Conservation (phyloP, 2,113 vertebrate species). For the Petromus typicus region DNA sequence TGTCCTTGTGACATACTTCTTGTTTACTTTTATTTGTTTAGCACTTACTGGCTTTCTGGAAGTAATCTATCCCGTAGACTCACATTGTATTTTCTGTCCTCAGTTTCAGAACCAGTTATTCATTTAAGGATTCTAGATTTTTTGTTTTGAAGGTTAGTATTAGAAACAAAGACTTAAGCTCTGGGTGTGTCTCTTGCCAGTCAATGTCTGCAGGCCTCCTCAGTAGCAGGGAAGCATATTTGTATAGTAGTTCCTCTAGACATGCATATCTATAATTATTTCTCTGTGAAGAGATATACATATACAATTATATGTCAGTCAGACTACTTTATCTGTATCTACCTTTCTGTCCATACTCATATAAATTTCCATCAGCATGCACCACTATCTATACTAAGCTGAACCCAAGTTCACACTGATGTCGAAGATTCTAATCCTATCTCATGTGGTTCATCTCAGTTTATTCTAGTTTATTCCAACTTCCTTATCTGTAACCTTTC, state of each 20-base stretch:
- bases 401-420: not conserved
- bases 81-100: not conserved
- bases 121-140: not conserved
- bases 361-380: not conserved
- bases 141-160: not conserved
- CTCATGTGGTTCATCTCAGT: not conserved
- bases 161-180: not conserved
- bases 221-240: not conserved
- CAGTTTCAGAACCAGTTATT: not conserved
- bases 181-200: fast-evolving
- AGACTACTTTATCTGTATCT: not conserved
- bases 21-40: not conserved
- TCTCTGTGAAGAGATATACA: not conserved
- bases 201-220: not conserved
- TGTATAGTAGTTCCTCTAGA: not conserved
- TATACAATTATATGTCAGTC: not conserved
- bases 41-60: slow-evolving; percentile 16
- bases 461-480: not conserved
- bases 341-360: not conserved
- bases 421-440: not conserved
- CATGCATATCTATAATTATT: not conserved
- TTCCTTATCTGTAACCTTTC: not conserved
- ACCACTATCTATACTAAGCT: not conserved
- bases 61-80: not conserved
- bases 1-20: not conserved